Conservation (phyloP, 2,888 invertebrate species). For the Rhamphomyia laevipes region DNA sequence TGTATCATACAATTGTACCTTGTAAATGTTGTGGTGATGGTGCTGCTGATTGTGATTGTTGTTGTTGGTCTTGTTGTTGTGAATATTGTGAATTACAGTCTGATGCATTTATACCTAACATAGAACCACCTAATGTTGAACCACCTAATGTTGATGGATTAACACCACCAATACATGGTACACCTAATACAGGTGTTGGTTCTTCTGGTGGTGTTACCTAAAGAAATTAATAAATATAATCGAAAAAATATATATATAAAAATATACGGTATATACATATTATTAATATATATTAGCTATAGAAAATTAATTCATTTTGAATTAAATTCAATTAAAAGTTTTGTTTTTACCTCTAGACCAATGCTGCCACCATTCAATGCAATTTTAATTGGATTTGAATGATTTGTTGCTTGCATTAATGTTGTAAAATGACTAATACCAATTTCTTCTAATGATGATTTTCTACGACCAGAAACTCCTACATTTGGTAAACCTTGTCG, state of each 20-base stretch:
- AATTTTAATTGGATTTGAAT: constrained; percentile 68
- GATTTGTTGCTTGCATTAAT: constrained; percentile 51
- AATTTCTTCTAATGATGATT: constrained; percentile 77
- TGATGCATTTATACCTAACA: constrained; percentile 30
- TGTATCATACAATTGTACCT: constrained; percentile 91
- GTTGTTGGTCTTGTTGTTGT: constrained; percentile 28
- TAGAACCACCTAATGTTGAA: constrained; percentile 28
- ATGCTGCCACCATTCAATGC: constrained; percentile 78
- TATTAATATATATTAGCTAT: not conserved
- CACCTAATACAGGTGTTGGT: constrained; percentile 34
- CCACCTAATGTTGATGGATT: constrained; percentile 34
- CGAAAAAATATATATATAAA: not conserved
- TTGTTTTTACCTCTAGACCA: constrained; percentile 50
- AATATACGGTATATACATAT: not conserved
- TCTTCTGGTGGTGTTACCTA: constrained; percentile 59
- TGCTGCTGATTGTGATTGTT: constrained; percentile 30
- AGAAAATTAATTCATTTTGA: not conserved
- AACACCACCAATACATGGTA: constrained; percentile 36
- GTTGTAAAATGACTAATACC: constrained; percentile 71
- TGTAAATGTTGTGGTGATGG: constrained; percentile 59
- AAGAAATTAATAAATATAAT: not conserved
- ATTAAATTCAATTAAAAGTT: not conserved
- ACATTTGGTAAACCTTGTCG: constrained; percentile 65
- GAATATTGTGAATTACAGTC: constrained; percentile 50
- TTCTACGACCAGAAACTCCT: constrained; percentile 48